Base-by-base conservation (phyloP, 92 coral and sea anemone genomes). In the Phenganax subtilis region DNA sequence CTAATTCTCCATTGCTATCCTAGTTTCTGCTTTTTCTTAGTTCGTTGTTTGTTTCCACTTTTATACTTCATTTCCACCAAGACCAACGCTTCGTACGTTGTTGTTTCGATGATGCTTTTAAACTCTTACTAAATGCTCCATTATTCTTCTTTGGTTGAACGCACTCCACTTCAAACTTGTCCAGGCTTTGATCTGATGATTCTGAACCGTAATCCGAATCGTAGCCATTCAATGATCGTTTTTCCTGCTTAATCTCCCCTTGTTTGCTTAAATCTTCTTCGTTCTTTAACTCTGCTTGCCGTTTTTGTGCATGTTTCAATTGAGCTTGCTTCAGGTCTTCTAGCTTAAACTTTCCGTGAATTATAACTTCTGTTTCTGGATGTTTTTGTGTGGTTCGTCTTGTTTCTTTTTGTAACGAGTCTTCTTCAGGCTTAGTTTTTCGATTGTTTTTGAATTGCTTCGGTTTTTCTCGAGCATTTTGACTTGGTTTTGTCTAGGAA, bases 171-270 rank as follows among this genome's bases (percentile, higher is more conserved):
- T 79, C 83, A 54, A 31, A 79, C 55, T 64, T 79, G 53, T 79
- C 83, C 57, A 79, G 55, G n/a, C 83, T 79, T 25, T 79, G 83
- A 25, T 79, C 83, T 2, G 47, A 37, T 5, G 47, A 37, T 37
- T 37, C 47, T 3, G 83, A 79, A 57, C 83, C 83, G 12, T 79
- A 79, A 53, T 79, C 83, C 28, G 83, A 79, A 20, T 79, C 83
- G 37, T 79, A 79, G 31, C 69, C 69, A 25, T 79, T 79, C 11
- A 79, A 28, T 7, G 83, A 79, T 0, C 61, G 72, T 65, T 79
- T 47, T 3, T 79, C 83, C 2, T 16, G 83, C 6, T 79, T 79
- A 3, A 51, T 5, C 3, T 79, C 60, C 12, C 63, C 60, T 47
- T 68, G 53, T 29, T 30, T 68, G 47, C 53, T 28, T 6, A 68